Conservation (phyloP, 2,113 vertebrate genomes). For the Monopterus albus region DNA sequence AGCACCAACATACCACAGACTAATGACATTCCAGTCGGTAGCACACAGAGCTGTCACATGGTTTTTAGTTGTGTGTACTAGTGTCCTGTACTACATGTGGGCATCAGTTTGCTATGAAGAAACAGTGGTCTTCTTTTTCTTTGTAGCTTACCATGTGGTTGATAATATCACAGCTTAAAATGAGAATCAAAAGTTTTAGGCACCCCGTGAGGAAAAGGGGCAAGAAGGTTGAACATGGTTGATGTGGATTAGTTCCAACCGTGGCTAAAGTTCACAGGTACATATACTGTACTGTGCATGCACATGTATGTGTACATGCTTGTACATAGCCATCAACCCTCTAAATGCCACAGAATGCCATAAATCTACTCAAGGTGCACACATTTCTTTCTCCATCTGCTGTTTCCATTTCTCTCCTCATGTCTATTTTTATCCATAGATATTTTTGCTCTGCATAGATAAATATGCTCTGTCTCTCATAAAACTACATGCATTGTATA, state of each 20-base stretch:
- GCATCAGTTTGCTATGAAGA: background rate
- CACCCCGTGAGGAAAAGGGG: background rate
- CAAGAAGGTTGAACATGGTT: background rate
- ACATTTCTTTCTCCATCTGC: slow-evolving; percentile 17
- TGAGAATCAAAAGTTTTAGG: background rate
- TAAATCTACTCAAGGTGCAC: slow-evolving; percentile 45
- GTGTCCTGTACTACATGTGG: background rate
- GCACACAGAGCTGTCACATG: slow-evolving; percentile 17
- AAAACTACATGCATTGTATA: background rate
- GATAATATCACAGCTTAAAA: background rate
- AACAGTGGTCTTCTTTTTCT: slow-evolving; percentile 12
- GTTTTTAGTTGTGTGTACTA: slow-evolving; percentile 4
- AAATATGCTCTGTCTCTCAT: slow-evolving; percentile 21
- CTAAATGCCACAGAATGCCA: slow-evolving; percentile 43
- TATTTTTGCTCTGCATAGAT: background rate
- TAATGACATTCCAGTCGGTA: slow-evolving; percentile 57
- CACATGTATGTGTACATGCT: slow-evolving; percentile 2
- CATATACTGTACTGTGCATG: slow-evolving; percentile 21
- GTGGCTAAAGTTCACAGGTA: slow-evolving; percentile 35
- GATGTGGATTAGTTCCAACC: background rate
- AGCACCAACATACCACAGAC: slow-evolving; percentile 44
- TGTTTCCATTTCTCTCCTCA: slow-evolving; percentile 4
- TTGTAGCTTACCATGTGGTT: background rate
- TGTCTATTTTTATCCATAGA: slow-evolving; percentile 39
- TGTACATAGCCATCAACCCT: slow-evolving; percentile 30